Conservation (phyloP, 2,888 invertebrate genomes). For the Lampropteryx suffumata region DNA sequence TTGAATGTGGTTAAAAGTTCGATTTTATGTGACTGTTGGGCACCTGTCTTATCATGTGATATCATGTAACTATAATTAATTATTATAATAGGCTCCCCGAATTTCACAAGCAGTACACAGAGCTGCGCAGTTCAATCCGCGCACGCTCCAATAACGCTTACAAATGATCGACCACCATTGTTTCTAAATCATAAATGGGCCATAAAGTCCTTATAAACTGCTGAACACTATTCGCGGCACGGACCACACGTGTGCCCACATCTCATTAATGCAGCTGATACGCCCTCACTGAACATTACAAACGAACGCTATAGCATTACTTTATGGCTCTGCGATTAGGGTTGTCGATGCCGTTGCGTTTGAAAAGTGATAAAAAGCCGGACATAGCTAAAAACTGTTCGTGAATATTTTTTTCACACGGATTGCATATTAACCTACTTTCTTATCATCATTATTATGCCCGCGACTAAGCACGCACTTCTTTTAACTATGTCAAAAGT, state of each 20-base stretch:
- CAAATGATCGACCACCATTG: conserved; percentile 65
- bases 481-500: too few relatives aligned
- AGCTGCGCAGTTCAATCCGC: conserved; percentile 40
- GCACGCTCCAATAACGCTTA: conserved; percentile 48
- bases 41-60: too few relatives aligned
- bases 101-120: conserved; percentile 25
- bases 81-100: background rate
- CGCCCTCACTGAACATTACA: conserved; percentile 73
- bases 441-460: too few relatives aligned
- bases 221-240: conserved; percentile 62
- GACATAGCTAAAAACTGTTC: too few relatives aligned
- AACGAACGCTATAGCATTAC: conserved; percentile 51
- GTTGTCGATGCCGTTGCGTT: too few relatives aligned
- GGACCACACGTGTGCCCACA: conserved; percentile 78
- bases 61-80: too few relatives aligned
- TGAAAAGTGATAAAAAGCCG: too few relatives aligned
- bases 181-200: conserved; percentile 65
- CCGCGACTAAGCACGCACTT: too few relatives aligned
- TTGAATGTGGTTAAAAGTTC: too few relatives aligned
- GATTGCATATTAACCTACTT: too few relatives aligned
- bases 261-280: conserved; percentile 81
- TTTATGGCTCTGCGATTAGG: conserved; percentile 62
- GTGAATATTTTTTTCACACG: too few relatives aligned
- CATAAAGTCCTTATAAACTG: conserved; percentile 62
- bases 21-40: too few relatives aligned